Evolutionary conservation across 2,113 vertebrate species (phyloP).

Genomic region (Terrapene triunguis): DNA sequence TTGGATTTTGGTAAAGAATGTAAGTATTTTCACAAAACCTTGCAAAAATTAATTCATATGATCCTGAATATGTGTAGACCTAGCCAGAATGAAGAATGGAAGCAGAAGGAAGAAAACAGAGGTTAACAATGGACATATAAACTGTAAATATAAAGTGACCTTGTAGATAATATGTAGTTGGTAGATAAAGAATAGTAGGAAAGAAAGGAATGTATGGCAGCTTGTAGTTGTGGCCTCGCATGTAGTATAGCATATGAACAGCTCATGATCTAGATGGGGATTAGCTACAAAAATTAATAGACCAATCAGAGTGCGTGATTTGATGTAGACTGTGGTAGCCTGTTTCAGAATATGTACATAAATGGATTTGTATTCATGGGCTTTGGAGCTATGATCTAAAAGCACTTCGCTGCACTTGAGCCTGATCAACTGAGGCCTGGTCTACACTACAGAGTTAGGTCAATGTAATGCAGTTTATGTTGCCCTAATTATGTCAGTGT

Average conservation of each 20-base stretch:
- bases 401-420: neutral
- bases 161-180: neutral
- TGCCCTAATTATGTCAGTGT: no score
- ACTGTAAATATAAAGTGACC: neutral
- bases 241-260: neutral
- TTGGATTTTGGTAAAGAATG: neutral
- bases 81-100: neutral
- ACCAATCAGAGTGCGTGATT: neutral
- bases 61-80: neutral
- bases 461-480: no score
- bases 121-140: neutral
- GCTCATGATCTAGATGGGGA: neutral
- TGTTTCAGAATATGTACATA: neutral
- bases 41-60: neutral
- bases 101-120: neutral
- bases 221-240: neutral
- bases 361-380: neutral
- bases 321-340: neutral
- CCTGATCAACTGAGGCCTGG: neutral
- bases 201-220: neutral
- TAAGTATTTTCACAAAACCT: neutral
- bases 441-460: no score
- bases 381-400: neutral
- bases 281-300: neutral
- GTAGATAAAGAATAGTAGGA: neutral